Base-by-base conservation (phyloP, 2,113 vertebrate species). In the Catharus bicknelli region DNA sequence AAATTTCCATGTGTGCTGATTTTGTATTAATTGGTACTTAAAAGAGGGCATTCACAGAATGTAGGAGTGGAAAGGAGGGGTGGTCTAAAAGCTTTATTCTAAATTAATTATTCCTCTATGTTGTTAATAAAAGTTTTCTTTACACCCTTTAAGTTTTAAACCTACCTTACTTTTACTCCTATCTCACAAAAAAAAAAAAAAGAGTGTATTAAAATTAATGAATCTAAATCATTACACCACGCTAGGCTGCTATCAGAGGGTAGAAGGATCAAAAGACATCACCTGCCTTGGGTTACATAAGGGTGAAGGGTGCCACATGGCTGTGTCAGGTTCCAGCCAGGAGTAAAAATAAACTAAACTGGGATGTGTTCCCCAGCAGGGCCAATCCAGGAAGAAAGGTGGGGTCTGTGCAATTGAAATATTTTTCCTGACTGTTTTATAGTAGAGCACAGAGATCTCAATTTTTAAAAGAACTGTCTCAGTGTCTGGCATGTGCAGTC, bases 261-360 rank as follows among this genome's bases (percentile, higher is more conserved):
- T 55, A 32, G 36, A 42, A 25, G 53, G 80, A 91, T 95, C 73
- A 47, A 83, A 86, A 93, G 77, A 48, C 81, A 90, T 61, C 53
- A 82, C 25, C 58, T 85, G 67, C 82, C 89, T 90, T 84, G 82
- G 67, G 54, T 96, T 96, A 93, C 86, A 26, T 26, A 19, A 75
- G 74, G 53, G 63, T 94, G 76, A 86, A 94, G 94, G 92, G 92
- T 90, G 85, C 69, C 94, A 94, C 61, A 17, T 23, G 53, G 76
- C 69, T 95, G 90, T 42, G 72, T 96, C 66, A 92, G 80, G 88
- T 96, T 95, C 95, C 81, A 83, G 93, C 55, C 81, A 95, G 95
- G 84, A 97, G 94, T 97, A 97, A 97, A 98, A 98, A 96, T 96
- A 93, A 95, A 93, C 76, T 59, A 29, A 85, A 50, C 30, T 67